These are phyloP conservation scores for Brachymystax lenok DNA, from an alignment of 2,797 vertebrate species.

Conservation along the genomic window DNA sequence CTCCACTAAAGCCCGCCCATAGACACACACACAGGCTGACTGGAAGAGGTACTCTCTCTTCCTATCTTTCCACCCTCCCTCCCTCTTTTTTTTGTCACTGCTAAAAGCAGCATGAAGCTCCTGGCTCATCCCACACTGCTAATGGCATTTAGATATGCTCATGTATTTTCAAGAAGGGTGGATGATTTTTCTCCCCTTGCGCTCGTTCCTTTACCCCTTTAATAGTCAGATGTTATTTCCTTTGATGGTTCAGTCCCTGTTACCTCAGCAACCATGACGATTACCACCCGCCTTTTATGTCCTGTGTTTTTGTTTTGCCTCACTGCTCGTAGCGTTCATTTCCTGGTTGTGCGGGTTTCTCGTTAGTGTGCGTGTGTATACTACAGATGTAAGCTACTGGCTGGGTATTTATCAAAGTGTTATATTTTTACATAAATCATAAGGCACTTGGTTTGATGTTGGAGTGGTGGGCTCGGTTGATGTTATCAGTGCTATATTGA, in stretches of 20 bases:
- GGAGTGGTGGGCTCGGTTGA: too few relatives aligned
- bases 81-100: neutral
- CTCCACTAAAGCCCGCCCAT: conserved; percentile 10
- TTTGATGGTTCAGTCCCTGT: neutral
- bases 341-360: neutral
- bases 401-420: too few relatives aligned
- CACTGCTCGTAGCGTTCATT: neutral
- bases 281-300: neutral
- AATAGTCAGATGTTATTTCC: neutral
- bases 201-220: neutral
- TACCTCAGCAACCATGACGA: neutral
- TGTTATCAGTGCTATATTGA: too few relatives aligned
- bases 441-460: neutral
- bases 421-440: neutral
- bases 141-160: neutral
- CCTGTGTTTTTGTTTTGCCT: neutral
- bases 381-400: neutral
- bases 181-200: neutral
- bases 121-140: neutral
- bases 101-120: neutral
- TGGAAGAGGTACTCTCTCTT: neutral
- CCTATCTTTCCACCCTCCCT: neutral
- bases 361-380: neutral
- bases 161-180: too few relatives aligned
- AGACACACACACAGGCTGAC: conserved; percentile 7